These are phyloP conservation scores for Antheraea assamensis DNA, from an alignment of 2,888 invertebrate genomes.

Conservation along the genomic window DNA sequence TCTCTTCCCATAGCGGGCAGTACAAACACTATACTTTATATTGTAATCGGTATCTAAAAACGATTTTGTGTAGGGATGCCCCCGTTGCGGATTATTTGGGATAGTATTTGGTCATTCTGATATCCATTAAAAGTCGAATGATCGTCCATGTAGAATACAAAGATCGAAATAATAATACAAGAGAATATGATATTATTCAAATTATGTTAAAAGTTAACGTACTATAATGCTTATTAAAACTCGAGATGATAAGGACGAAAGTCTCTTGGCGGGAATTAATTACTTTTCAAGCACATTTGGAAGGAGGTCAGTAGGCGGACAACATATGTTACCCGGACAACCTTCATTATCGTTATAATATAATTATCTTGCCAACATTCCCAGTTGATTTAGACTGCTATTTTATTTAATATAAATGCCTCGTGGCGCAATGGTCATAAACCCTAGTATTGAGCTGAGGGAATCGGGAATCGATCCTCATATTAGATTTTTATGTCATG, in stretches of 20 bases:
- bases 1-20: background rate
- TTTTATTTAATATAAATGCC: background rate
- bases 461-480: no score
- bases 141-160: no score
- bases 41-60: background rate
- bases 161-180: no score
- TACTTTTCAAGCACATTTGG: background rate
- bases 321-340: constrained; percentile 10
- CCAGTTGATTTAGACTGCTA: background rate
- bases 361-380: background rate
- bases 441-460: no score
- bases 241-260: background rate
- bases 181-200: no score
- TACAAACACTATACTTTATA: background rate
- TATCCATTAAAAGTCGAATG: background rate
- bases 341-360: constrained; percentile 1
- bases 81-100: background rate
- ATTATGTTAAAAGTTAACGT: no score
- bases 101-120: background rate
- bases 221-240: background rate
- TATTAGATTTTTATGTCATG: no score
- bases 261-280: background rate
- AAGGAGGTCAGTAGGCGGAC: background rate
- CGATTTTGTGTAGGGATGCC: background rate
- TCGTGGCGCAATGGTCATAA: no score